phyloP scores from a whole-genome alignment of 2,113 vertebrate genomes.

The Melanerpes formicivorus region DNA sequence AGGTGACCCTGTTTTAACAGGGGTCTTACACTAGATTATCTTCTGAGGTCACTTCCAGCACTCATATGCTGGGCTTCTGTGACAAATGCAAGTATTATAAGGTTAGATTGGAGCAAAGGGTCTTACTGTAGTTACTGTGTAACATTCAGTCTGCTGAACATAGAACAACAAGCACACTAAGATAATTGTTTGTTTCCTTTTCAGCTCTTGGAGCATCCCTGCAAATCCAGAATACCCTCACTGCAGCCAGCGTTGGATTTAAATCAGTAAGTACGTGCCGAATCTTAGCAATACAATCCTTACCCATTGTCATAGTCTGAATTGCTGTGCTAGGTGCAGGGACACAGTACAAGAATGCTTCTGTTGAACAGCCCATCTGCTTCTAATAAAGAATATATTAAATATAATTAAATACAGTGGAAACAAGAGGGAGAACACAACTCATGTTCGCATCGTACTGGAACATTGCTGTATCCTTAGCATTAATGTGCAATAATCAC shows the following conservation, averaged over 20 bases:
- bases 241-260: neutral
- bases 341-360: neutral
- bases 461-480: constrained; percentile 20
- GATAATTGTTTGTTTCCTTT: neutral
- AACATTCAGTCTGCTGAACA: neutral
- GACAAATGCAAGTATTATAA: neutral
- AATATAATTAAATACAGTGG: constrained; percentile 5
- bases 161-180: neutral
- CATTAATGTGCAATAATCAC: constrained; percentile 32
- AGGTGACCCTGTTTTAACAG: neutral
- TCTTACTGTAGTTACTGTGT: neutral
- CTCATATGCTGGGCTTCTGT: neutral
- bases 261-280: neutral
- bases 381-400: constrained; percentile 36
- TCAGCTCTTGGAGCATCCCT: neutral
- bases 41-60: neutral
- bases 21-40: neutral
- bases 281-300: neutral
- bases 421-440: constrained; percentile 24
- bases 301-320: neutral
- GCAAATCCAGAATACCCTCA: neutral
- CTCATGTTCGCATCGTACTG: neutral
- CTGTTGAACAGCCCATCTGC: neutral
- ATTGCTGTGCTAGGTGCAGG: neutral
- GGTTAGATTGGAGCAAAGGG: neutral